phyloP scores from a whole-genome alignment of 1,140 invertebrate species.

The Plectrocnemia conspersa region DNA sequence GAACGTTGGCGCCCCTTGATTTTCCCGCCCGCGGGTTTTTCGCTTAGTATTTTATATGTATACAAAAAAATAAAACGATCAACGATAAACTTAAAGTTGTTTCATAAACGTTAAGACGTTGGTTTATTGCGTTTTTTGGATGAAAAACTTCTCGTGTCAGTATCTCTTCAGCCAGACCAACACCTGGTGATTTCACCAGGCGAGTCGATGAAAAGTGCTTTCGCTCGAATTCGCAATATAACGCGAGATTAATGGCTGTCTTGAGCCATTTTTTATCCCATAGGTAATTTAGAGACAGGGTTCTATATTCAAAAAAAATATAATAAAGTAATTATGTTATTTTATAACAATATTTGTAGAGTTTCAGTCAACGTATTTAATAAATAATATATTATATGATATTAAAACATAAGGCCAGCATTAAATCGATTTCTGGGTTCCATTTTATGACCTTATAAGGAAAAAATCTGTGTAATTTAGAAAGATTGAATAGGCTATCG shows the following conservation, averaged over 20 bases:
- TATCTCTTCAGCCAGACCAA: background rate
- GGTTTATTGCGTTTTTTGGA: slow-evolving; percentile 22
- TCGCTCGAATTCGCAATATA: background rate
- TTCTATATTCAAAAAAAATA: background rate
- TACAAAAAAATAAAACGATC: too few species aligned
- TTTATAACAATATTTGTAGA: background rate
- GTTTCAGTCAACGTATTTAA: background rate
- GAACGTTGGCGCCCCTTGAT: too few species aligned
- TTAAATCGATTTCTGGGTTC: too few species aligned
- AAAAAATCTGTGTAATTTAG: too few species aligned
- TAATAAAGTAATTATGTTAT: background rate
- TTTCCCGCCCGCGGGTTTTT: too few species aligned
- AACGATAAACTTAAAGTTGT: slow-evolving; percentile 23
- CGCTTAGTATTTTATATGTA: too few species aligned
- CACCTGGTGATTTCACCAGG: slow-evolving; percentile 5
- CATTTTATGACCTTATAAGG: too few species aligned
- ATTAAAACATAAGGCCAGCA: background rate
- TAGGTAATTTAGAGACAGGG: background rate
- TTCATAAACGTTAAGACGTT: slow-evolving; percentile 19
- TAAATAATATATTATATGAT: background rate
- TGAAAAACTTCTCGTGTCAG: background rate
- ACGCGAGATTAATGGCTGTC: background rate
- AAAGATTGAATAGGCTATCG: too few species aligned
- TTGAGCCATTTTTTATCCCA: background rate
- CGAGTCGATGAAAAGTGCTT: slow-evolving; percentile 6